These are phyloP conservation scores for Proterorhinus semilunaris DNA, from an alignment of 2,113 vertebrate species.

Conservation along the genomic window DNA sequence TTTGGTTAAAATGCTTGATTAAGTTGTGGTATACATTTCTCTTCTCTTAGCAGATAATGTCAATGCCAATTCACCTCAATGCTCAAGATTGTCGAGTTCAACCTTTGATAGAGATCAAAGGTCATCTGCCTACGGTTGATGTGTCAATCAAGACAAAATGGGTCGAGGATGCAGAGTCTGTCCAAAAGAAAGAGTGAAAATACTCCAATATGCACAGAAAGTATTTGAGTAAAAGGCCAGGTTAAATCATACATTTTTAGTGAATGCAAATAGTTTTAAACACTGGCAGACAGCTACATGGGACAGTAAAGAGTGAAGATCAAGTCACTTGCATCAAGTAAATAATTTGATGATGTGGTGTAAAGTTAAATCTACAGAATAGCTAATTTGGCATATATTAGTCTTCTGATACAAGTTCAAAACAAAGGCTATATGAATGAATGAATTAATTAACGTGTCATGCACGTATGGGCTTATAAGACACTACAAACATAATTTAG, in stretches of 20 bases:
- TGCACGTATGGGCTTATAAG: too few species aligned
- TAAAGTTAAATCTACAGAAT: too few species aligned
- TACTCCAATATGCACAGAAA: neutral
- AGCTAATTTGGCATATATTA: too few species aligned
- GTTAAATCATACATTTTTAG: slow-evolving; percentile 25
- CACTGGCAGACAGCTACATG: slow-evolving; percentile 46
- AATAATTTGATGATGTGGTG: neutral
- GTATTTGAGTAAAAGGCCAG: slow-evolving; percentile 12
- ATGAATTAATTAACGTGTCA: too few species aligned
- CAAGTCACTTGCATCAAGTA: neutral
- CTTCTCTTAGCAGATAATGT: slow-evolving; percentile 28
- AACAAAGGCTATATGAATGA: too few species aligned
- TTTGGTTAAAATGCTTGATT: slow-evolving; percentile 9
- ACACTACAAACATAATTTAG: too few species aligned
- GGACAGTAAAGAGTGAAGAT: slow-evolving; percentile 42
- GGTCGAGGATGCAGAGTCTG: slow-evolving; percentile 46
- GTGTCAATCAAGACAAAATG: slow-evolving; percentile 37
- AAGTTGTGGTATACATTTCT: slow-evolving; percentile 35
- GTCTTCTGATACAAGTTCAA: too few species aligned
- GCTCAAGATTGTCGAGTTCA: slow-evolving; percentile 46
- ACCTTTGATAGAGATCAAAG: slow-evolving; percentile 43
- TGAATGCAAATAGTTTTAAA: slow-evolving; percentile 60
- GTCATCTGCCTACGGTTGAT: slow-evolving; percentile 43
- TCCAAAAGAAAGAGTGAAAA: neutral
- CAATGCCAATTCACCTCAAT: slow-evolving; percentile 23